Conservation (phyloP, 1,140 invertebrate genomes). For the Melanaphis sacchari region DNA sequence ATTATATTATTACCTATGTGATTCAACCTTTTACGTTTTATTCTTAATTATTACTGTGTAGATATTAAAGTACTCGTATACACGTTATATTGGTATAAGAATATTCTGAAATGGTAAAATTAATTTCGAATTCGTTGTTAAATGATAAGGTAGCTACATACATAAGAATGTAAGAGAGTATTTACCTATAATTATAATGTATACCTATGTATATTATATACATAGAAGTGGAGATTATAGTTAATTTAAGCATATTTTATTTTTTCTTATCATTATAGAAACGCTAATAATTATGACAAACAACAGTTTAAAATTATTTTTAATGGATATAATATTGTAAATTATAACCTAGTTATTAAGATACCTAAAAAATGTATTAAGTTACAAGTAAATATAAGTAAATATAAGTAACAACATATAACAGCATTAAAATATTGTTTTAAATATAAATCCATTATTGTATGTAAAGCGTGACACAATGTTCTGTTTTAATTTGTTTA, state of each 20-base stretch:
- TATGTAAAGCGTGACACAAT: neutral
- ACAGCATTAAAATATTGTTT: neutral
- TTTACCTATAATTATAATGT: neutral
- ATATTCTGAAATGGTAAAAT: neutral
- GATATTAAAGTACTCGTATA: too few relatives aligned
- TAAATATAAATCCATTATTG: neutral
- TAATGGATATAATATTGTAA: slow-evolving; percentile 37
- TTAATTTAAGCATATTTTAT: neutral
- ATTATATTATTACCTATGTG: neutral
- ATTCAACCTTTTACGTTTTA: neutral
- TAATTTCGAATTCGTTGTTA: neutral
- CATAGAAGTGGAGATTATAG: neutral
- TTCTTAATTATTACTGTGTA: neutral
- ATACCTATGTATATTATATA: neutral
- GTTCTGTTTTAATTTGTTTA: neutral
- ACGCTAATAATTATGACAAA: slow-evolving; percentile 10
- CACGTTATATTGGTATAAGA: neutral
- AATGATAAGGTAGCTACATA: neutral
- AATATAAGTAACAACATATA: neutral
- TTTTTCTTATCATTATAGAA: neutral
- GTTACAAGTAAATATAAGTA: neutral
- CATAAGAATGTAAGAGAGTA: neutral
- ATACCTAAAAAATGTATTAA: neutral
- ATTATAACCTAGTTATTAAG: neutral
- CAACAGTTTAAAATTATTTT: neutral